Evolutionary conservation across 2,888 invertebrate species (phyloP).

Genomic region (Lithophane socia): DNA sequence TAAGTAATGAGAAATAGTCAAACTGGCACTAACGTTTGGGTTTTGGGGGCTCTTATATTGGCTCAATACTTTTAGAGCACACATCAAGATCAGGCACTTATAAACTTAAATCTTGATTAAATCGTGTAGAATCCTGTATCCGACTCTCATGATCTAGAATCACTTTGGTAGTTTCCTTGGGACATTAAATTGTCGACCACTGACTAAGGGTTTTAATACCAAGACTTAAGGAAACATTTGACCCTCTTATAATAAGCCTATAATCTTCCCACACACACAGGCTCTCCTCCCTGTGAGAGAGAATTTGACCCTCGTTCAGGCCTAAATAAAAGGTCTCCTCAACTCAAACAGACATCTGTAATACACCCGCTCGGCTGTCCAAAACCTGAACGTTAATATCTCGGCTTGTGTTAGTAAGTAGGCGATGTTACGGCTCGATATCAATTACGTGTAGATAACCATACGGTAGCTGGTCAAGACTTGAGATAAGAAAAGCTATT

Average conservation of each 20-base stretch:
- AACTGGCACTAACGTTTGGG: conserved; percentile 73
- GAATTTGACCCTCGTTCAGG: neutral
- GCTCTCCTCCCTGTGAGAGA: no score
- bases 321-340: neutral
- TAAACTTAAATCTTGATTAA: neutral
- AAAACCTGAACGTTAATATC: conserved; percentile 62
- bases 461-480: conserved; percentile 78
- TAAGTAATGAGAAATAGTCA: conserved; percentile 83
- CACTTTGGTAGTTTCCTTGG: neutral
- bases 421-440: conserved; percentile 82
- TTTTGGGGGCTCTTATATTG: conserved; percentile 57
- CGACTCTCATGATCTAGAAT: neutral
- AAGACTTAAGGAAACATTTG: neutral
- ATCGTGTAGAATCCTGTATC: neutral
- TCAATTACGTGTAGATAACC: conserved; percentile 85
- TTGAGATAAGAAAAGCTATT: conserved; percentile 87
- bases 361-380: conserved; percentile 5
- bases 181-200: neutral
- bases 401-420: conserved; percentile 71
- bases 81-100: neutral
- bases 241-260: neutral
- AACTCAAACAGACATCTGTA: neutral
- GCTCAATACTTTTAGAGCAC: neutral
- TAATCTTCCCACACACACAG: no score
- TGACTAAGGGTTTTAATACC: neutral